Conservation (phyloP, 1,140 invertebrate species). For the Cyclina sinensis region DNA sequence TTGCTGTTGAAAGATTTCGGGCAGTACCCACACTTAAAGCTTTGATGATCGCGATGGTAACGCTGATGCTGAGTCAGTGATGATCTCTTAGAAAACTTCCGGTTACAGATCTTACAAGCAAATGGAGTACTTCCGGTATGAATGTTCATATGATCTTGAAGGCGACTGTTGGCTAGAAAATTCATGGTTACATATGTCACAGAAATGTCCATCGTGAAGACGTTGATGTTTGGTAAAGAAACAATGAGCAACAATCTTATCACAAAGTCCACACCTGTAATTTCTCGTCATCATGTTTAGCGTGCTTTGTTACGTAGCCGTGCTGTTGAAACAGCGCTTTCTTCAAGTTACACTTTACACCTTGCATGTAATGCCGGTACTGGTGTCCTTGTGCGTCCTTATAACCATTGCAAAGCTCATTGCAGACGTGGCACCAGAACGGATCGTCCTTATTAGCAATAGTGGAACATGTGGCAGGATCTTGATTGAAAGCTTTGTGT, state of each 20-base stretch:
- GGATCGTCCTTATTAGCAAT: background rate
- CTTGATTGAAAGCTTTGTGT: too few species aligned
- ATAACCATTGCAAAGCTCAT: constrained; percentile 19
- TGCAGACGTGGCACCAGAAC: constrained; percentile 56
- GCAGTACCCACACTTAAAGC: constrained; percentile 45
- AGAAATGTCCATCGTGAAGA: constrained; percentile 51
- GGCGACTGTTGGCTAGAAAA: constrained; percentile 50
- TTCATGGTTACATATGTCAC: constrained; percentile 48
- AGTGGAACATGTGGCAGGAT: too few species aligned
- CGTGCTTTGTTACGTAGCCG: constrained; percentile 42
- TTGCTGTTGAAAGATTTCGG: constrained; percentile 50
- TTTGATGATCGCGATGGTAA: constrained; percentile 50
- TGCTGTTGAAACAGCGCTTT: background rate
- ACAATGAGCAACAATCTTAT: constrained; percentile 45
- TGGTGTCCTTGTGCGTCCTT: constrained; percentile 39
- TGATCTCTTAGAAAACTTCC: constrained; percentile 89
- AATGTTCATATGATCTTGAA: constrained; percentile 74
- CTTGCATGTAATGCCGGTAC: constrained; percentile 2
- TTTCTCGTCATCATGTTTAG: background rate
- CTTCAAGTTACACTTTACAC: constrained; percentile 27
- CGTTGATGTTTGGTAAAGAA: constrained; percentile 61
- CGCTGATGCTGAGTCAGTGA: constrained; percentile 56
- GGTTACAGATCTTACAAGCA: constrained; percentile 94
- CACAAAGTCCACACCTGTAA: constrained; percentile 56
- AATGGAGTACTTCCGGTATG: constrained; percentile 96